Base-by-base conservation (phyloP, 2,888 invertebrate species). In the Drosophila falleni region DNA sequence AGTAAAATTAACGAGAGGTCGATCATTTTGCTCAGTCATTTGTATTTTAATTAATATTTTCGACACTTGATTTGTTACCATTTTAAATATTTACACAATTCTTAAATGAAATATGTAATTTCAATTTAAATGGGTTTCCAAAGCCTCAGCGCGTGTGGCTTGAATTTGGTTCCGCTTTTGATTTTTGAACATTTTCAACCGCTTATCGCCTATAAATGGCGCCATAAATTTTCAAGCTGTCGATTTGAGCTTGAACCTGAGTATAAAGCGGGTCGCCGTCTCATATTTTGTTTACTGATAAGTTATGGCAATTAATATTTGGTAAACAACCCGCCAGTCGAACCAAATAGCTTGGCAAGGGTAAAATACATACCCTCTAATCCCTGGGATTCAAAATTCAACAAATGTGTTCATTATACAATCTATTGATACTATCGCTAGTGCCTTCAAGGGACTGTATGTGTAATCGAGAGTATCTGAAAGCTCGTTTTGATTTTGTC, bases 221-320 rank as follows among this genome's bases (percentile, higher is more conserved):
- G 73, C 69, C 80, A 84, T 86, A 84, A 89, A 87, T 89, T 80
- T 55, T 41, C n/a, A 10, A 56, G 51, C 60, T 77, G 72, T 67
- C 71, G 59, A 35, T 61, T 69, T 84, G 77, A 73, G 87, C 85
- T 86, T 86, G 87, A 85, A 83, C 87, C 87, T 66, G 58, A 47
- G 61, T 55, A 13, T 15, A 35, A 15, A 13, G 41, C 59, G 71
- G 64, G 65, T 70, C 60, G 33, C 19, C 63, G 44, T 19, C 50
- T 81, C 61, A 66, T 73, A 73, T 74, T 78, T 82, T 64, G 29
- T 58, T 26, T 71, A 54, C 54, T 71, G 77, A 81, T 87, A 76
- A 81, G 64, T 76, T 41, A 49, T 51, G 50, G 50, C 69, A 54
- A 64, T 63, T 53, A 16, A 31, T 41, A 74, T 39, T 60, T 78